A percentile compares a stretch with the other conserved stretches of the same genome.
phyloP scores from a whole-genome alignment of 2,888 invertebrate species.

The Eupeodes luniger region DNA sequence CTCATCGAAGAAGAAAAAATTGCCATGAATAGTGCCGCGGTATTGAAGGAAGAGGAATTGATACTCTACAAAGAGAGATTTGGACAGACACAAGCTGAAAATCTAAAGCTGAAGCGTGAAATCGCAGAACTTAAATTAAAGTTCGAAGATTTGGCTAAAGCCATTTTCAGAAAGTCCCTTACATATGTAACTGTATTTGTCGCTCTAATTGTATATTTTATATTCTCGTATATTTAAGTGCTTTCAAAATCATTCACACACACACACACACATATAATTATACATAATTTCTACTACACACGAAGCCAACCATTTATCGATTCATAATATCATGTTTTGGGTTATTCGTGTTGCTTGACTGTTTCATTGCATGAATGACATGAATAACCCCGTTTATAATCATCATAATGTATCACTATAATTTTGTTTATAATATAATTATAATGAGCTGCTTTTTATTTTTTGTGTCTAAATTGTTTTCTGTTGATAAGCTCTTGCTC shows the following conservation, averaged over 20 bases:
- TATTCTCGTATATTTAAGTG: slow-evolving; percentile 79
- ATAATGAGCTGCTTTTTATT: not conserved
- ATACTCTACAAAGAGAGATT: slow-evolving; percentile 83
- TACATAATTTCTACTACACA: slow-evolving; percentile 40
- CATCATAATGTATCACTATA: not conserved
- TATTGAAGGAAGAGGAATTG: slow-evolving; percentile 83
- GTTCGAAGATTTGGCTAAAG: slow-evolving; percentile 76
- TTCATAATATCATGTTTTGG: slow-evolving; percentile 28
- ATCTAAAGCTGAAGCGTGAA: slow-evolving; percentile 81
- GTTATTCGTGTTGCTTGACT: not conserved
- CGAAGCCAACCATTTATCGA: slow-evolving; percentile 67
- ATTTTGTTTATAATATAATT: slow-evolving; percentile 3
- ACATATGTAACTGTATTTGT: slow-evolving; percentile 80
- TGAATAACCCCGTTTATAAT: not conserved
- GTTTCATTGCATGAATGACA: not conserved
- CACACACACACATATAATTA: not conserved
- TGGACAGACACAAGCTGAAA: slow-evolving; percentile 81
- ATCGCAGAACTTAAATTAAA: slow-evolving; percentile 80
- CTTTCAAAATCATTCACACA: slow-evolving; percentile 55
- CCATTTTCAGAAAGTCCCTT: slow-evolving; percentile 78
- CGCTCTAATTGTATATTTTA: slow-evolving; percentile 81
- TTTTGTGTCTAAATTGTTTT: slow-evolving; percentile 19
- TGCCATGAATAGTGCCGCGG: slow-evolving; percentile 79
- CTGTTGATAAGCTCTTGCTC: slow-evolving; percentile 6
- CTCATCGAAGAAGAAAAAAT: slow-evolving; percentile 79